Conservation (phyloP, 2,113 vertebrate species). For the Platysteira castanea region DNA sequence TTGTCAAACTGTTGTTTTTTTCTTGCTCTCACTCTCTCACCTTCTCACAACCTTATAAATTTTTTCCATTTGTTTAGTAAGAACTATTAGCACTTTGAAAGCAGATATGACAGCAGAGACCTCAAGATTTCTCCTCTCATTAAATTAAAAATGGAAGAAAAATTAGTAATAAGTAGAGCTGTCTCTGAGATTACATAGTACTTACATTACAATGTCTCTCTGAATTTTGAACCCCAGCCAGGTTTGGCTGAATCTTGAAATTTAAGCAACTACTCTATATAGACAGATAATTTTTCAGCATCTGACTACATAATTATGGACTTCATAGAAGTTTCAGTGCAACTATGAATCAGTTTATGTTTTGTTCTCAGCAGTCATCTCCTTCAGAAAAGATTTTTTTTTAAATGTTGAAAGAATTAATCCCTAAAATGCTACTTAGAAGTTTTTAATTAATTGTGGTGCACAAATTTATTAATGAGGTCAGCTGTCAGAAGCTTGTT, state of each 20-base stretch:
- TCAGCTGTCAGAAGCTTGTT: neutral
- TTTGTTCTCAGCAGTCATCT: neutral
- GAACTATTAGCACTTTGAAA: neutral
- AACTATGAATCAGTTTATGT: neutral
- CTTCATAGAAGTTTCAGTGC: neutral
- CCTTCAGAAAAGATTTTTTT: neutral
- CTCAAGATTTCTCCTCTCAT: neutral
- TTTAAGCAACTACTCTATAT: neutral
- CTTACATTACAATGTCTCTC: neutral
- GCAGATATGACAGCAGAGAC: neutral
- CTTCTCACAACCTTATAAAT: neutral
- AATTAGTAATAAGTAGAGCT: neutral
- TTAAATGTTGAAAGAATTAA: neutral
- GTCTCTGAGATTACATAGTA: neutral
- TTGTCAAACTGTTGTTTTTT: neutral
- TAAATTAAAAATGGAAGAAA: conserved; percentile 7
- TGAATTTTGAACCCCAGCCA: conserved; percentile 4
- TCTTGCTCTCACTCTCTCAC: neutral
- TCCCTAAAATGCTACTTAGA: neutral
- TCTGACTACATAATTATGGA: conserved; percentile 41
- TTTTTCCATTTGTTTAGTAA: neutral
- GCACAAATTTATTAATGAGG: neutral
- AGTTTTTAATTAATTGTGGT: neutral
- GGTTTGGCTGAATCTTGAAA: neutral
- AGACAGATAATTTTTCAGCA: neutral